Base-by-base conservation (phyloP, 2,797 vertebrate genomes). In the Chaetophractus vellerosus region DNA sequence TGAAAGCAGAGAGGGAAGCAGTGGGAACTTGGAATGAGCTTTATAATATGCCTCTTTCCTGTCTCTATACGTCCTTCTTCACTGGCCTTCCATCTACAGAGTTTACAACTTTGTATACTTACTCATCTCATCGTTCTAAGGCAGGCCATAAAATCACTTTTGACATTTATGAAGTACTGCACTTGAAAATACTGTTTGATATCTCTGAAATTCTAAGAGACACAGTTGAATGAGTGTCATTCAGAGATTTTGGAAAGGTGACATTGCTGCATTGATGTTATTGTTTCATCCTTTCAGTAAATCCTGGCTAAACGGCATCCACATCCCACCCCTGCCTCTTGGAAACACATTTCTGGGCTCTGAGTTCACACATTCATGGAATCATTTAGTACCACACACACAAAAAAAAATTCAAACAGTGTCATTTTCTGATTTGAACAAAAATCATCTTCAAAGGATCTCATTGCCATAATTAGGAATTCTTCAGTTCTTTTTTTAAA, bases 81-180 rank as follows among this genome's bases (percentile, higher is more conserved):
- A 5, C 4, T 55, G 52, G 69, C 19, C 33, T 88, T 75, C 33
- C 76, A 9, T n/a, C 57, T 72, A 45, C 61, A 19, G 26, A 57
- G 16, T 31, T 1, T 31, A 38, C 19, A 64, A 3, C 74, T 87
- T 64, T 71, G 69, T 28, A 21, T 5, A 0, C 7, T 69, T 50
- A 36, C 8, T 82, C 18, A 82, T 55, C 31, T 45, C 50, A 59
- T 84, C 81, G n/a, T 52, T 59, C 71, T 57, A 90, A 64, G 12
- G 16, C 31, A 92, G 38, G 57, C 21, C 28, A 79, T 24, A 21
- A 36, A 50, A 85, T 88, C 45, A 79, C 52, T 33, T 66, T 89
- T 72, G 55, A 92, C 24, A 81, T 85, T 85, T 93, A 78, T 59
- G 59, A 87, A 92, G 57, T 90, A 57, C 12, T 24, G 0, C 71